Evolutionary conservation across 1,140 invertebrate species (phyloP), one percentile per base, ranked within the genome.

Genomic region (Ditylenchus dipsaci): DNA sequence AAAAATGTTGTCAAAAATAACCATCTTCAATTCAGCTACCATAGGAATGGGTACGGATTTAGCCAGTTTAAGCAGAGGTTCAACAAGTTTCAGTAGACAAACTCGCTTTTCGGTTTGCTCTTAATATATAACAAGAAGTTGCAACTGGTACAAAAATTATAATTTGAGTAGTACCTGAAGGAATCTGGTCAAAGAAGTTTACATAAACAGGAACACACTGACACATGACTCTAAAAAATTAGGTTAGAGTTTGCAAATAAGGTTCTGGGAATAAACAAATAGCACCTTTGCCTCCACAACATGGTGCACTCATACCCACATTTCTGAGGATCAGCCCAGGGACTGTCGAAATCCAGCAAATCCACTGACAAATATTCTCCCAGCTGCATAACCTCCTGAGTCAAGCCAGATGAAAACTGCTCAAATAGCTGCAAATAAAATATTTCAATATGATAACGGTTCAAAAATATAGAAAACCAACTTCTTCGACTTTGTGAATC

Each of bases 211-310:
- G 49, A 3, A 53, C 49, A 26, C n/a, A 53, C 15, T 53, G 49
- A 17, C 49, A 53, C 23, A 53, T 21, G 15, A 53, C 15, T 53
- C 49, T 53, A 15, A 53, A 53, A 53, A 19, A 53, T 19, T 21
- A 53, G 15, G 11, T 11, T 38, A 38, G 11, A 38, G 33, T n/a
- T n/a, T 45, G 43, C 49, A 53, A 21, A 21, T 3, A 19, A 7
- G 3, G n/a, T 26, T 3, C 49, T 7, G 3, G n/a, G 15, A 53
- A 53, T 19, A 64, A 49, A 30, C 21, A 5, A 26, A 23, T 27
- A 11, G n/a, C 49, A 56, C 64, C 64, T 1, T 53, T 66, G 64
- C 11, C 49, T 3, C 64, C 64, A 66, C 15, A 66, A 53, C 60
- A 66, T 19, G 3, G 64, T 66, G n/a, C 64, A 33, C 15, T 33